Base-by-base conservation (phyloP, 1,140 invertebrate species). In the Drosophila watanabei region DNA sequence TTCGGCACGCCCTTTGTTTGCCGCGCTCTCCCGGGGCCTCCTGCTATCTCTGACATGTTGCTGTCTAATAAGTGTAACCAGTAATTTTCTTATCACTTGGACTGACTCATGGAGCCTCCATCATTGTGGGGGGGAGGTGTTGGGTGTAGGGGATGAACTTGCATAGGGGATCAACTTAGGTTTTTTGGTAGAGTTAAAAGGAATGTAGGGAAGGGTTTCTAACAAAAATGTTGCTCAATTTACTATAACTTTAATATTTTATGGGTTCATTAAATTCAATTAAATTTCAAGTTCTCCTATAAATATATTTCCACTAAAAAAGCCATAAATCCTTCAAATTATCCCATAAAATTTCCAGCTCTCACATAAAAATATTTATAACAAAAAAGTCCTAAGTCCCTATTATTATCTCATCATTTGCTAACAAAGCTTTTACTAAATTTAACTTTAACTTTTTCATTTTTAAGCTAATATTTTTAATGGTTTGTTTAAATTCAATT, bases 61-160 rank as follows among this genome's bases (percentile, higher is more conserved):
- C 86, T 88, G 85, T 88, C 86, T 85, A 90, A 89, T 90, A 88
- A 88, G 85, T 90, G 85, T 88, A 90, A 82, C 81, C 86, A 68
- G 85, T 85, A 88, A 88, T 88, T 90, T 88, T 88, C 85, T 85
- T 89, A 88, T 88, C 85, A 81, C 65, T 75, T 69, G 60, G 66
- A 64, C 62, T 41, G 62, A 64, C 69, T 85, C 78, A 69, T 78
- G 57, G 41, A 46, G 71, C 51, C 18, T n/a, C 54, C 32, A 35
- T 0, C 2, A n/a, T n/a, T n/a, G n/a, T n/a, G 8, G 24, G 24
- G 24, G 24, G 24, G 24, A 24, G 24, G 24, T 2, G 24, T 24
- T 13, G 14, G 14, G 18, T 5, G 14, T 52, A 30, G 32, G n/a
- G 45, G 20, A 48, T 48, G 13, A 24, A 24, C 5, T 48, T 7